Base-by-base conservation (phyloP, 2,888 invertebrate species). In the Trypoxylon attenuatum region DNA sequence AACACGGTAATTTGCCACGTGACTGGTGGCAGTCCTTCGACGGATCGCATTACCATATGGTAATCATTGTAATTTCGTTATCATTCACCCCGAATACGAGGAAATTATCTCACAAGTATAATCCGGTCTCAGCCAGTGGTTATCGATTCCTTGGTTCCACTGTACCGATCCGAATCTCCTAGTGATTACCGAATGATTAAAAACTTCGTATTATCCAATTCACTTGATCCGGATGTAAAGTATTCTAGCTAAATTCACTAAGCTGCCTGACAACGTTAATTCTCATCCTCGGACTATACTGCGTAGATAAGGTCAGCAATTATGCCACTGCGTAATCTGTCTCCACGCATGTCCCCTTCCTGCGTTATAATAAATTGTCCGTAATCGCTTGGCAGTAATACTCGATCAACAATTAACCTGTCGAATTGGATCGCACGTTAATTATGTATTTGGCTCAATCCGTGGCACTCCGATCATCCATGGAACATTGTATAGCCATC, bases 41-140 rank as follows among this genome's bases (percentile, higher is more conserved):
- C 64, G 71, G 53, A 69, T 79, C 66, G 23, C 69, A 78, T 79
- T 78, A 77, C 76, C 79, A 79, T 79, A 77, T 72, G 74, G 70
- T 76, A 79, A 79, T 79, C 76, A 66, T 50, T 55, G 46, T 62
- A 73, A 62, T 73, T 73, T 73, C 61, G 63, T 61, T 69, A 76
- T 68, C 59, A 63, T 53, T 63, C 65, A 52, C 27, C 43, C 46
- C 27, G 38, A 39, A 55, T 67, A 39, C 55, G 27, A 21, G 25
- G 51, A 58, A 49, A 63, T 69, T 61, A 74, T 61, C 51, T 27
- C 50, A 23, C 39, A 52, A 65, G 55, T 39, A 62, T 57, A 62
- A 60, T 33, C 33, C 33, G 1, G 33, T 3, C n/a, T n/a, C n/a
- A n/a, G n/a, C n/a, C n/a, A n/a, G n/a, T n/a, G n/a, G n/a, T 8